A percentile compares a stretch with the other conserved stretches of the same genome.
phyloP scores from a whole-genome alignment of 2,797 vertebrate genomes.

The Enteromius argenteus region DNA sequence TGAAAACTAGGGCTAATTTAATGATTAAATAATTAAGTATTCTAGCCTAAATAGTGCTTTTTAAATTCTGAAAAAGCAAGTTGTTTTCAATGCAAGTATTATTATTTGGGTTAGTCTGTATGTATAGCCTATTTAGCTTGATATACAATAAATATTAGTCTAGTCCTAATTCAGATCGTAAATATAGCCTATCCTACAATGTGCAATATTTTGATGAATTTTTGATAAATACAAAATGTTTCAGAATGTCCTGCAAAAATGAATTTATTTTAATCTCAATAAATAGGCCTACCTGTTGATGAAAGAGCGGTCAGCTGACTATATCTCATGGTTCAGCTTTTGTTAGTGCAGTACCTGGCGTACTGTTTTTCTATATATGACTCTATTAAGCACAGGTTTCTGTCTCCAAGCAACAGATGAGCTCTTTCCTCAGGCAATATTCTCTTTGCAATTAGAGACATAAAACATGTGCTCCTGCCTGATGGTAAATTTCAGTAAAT shows the following conservation, averaged over 20 bases:
- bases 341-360: background rate
- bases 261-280: background rate
- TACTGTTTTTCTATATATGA: background rate
- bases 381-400: conserved; percentile 16
- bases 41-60: background rate
- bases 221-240: background rate
- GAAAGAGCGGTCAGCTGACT: background rate
- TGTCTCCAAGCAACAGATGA: conserved; percentile 27
- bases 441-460: conserved; percentile 3
- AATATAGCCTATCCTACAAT: background rate
- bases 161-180: background rate
- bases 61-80: background rate
- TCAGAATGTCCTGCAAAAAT: background rate
- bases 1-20: background rate
- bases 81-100: background rate
- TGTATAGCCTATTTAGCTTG: background rate
- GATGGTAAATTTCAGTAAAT: background rate
- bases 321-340: background rate
- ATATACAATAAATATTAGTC: background rate
- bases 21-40: background rate
- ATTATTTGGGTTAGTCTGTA: background rate
- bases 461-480: conserved; percentile 2
- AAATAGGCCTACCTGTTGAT: background rate
- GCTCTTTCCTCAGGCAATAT: background rate
- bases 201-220: background rate